Base-by-base conservation (phyloP, 2,888 invertebrate species). In the Perdita meconis region DNA sequence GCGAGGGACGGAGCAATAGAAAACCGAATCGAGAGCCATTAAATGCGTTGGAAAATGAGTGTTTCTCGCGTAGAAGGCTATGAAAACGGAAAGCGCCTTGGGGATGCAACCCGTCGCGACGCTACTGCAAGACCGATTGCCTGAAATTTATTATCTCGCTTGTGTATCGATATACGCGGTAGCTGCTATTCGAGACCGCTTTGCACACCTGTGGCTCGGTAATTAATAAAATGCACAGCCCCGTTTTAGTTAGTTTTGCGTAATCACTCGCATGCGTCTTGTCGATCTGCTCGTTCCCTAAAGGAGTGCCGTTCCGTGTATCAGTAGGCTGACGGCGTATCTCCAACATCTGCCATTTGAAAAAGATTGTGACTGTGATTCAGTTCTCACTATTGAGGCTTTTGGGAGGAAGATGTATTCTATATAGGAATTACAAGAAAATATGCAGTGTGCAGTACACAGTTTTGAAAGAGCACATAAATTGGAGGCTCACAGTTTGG, bases 111-210 rank as follows among this genome's bases (percentile, higher is more conserved):
- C 30, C 30, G 24, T 56, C n/a, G 67, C 36, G 22, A 22, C 10
- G 50, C 38, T 47, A 8, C 55, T 47, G 69, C 55, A 47, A 75
- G 79, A 70, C 68, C 76, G 79, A 81, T 77, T 73, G 81, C 64
- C 19, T 12, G 60, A 57, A 73, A 81, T 81, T 80, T 80, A 81
- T 81, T 77, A 60, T 69, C 56, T 60, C 73, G 60, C 80, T 66
- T 69, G 22, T 65, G 47, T 68, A 69, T 70, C 69, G 64, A 57
- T 51, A 78, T 47, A 47, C n/a, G n/a, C n/a, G n/a, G n/a, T n/a
- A n/a, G n/a, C n/a, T n/a, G 44, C 60, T 36, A 61, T 65, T 60
- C 67, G 63, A 59, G 26, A 10, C 47, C 59, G 66, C 59, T 59
- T 67, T 61, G 70, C 60, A 64, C 65, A 34, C 55, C 44, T 55